Evolutionary conservation across 2,113 vertebrate genomes (phyloP).

Genomic region (Colinus virginianus): DNA sequence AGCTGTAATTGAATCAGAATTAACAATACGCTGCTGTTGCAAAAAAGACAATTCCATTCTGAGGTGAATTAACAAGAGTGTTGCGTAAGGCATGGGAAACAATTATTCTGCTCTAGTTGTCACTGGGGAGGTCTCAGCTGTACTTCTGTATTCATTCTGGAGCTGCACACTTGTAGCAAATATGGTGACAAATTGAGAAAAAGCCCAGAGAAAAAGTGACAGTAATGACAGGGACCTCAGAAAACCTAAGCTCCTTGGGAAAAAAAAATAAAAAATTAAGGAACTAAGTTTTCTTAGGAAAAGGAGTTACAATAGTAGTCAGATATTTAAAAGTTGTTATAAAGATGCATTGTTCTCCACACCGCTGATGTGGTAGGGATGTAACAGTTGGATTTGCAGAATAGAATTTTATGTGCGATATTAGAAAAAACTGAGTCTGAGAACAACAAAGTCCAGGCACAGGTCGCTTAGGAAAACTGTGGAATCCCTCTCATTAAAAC

Average conservation of each 20-base stretch:
- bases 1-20: neutral
- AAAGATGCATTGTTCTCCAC: neutral
- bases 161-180: neutral
- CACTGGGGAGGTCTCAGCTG: conserved; percentile 37
- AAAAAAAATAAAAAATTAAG: neutral
- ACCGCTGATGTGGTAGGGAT: neutral
- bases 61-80: conserved; percentile 29
- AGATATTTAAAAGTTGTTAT: neutral
- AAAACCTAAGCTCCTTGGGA: neutral
- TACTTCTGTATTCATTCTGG: conserved; percentile 26
- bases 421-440: neutral
- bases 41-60: conserved; percentile 17
- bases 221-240: neutral
- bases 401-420: neutral
- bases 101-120: conserved; percentile 67
- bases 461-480: neutral
- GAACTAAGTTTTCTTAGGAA: neutral
- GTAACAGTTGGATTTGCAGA: conserved; percentile 14
- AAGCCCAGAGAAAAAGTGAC: neutral
- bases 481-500: neutral
- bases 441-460: neutral
- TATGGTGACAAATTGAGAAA: neutral
- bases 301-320: neutral
- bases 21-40: neutral
- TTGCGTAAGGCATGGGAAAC: conserved; percentile 18